A percentile compares a stretch with the other conserved stretches of the same genome.
These are phyloP conservation scores for Clistopyga incitator DNA, from an alignment of 2,888 invertebrate species.

Conservation along the genomic window DNA sequence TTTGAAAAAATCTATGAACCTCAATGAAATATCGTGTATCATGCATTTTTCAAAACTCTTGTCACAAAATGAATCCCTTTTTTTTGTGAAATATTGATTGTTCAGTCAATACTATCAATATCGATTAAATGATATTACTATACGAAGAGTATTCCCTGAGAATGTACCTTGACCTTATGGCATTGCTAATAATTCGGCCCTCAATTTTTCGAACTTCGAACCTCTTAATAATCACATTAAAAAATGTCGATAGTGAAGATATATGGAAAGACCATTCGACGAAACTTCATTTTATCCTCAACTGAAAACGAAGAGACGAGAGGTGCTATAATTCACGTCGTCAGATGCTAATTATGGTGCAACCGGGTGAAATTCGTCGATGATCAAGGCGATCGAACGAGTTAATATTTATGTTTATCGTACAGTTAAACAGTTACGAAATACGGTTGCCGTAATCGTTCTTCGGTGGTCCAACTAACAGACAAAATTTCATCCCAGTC, in stretches of 20 bases:
- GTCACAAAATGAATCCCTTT: too few species aligned
- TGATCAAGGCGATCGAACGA: conserved; percentile 1
- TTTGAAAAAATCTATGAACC: too few species aligned
- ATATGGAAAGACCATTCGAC: conserved; percentile 1
- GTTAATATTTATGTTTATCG: conserved; percentile 21
- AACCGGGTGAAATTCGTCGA: conserved; percentile 16
- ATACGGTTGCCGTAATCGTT: background rate
- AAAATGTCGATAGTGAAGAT: background rate
- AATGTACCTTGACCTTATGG: background rate
- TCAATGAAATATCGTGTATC: too few species aligned
- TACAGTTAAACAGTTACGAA: conserved; percentile 13
- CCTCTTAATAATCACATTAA: conserved; percentile 15
- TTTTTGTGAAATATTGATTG: too few species aligned
- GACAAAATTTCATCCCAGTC: too few species aligned
- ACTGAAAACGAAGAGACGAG: background rate
- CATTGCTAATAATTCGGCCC: background rate
- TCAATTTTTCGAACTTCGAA: conserved; percentile 6
- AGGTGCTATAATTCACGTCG: conserved; percentile 18
- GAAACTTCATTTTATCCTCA: background rate
- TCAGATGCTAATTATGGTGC: conserved; percentile 18
- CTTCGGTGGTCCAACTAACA: too few species aligned
- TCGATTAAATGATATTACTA: too few species aligned
- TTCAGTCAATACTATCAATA: too few species aligned
- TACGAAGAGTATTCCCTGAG: too few species aligned
- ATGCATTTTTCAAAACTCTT: too few species aligned